Conservation (phyloP, 2,797 vertebrate species). For the Rhadinocentrus ornatus region DNA sequence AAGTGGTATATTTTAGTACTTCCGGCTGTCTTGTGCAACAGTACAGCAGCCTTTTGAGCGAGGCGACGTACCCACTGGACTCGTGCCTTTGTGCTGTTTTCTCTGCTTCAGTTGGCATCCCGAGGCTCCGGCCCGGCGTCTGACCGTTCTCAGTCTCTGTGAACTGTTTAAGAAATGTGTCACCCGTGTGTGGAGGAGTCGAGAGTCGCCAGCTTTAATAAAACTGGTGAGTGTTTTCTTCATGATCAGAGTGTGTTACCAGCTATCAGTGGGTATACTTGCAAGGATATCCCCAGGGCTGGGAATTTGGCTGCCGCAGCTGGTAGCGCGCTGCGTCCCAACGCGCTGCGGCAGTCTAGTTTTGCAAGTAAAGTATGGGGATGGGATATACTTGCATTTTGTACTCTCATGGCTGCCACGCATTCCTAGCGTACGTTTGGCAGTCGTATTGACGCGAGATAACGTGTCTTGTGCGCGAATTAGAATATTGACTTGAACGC, state of each 20-base stretch:
- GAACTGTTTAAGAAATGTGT: constrained; percentile 75
- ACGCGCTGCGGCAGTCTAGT: background rate
- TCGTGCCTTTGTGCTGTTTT: background rate
- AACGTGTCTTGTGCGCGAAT: too few species aligned
- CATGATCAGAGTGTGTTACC: fast-evolving
- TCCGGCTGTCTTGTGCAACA: constrained; percentile 24
- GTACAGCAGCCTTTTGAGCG: background rate
- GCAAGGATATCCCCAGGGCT: too few species aligned
- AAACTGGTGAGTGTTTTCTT: constrained; percentile 66
- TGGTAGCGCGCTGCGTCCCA: background rate
- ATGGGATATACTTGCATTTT: too few species aligned
- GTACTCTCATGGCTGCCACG: too few species aligned
- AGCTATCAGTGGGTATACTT: background rate
- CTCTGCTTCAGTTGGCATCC: background rate
- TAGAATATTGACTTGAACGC: too few species aligned
- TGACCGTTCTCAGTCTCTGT: constrained; percentile 18
- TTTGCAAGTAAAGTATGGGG: too few species aligned
- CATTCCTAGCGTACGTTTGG: too few species aligned
- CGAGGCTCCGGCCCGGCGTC: constrained; percentile 49
- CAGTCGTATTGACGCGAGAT: too few species aligned
- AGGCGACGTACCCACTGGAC: background rate
- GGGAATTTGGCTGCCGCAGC: constrained; percentile 41
- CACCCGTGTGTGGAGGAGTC: constrained; percentile 56
- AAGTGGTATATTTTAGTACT: background rate
- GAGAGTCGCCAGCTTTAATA: constrained; percentile 61